Evolutionary conservation across 2,888 invertebrate genomes (phyloP), one percentile per base, ranked within the genome.

Genomic region (Cephonodes hylas): DNA sequence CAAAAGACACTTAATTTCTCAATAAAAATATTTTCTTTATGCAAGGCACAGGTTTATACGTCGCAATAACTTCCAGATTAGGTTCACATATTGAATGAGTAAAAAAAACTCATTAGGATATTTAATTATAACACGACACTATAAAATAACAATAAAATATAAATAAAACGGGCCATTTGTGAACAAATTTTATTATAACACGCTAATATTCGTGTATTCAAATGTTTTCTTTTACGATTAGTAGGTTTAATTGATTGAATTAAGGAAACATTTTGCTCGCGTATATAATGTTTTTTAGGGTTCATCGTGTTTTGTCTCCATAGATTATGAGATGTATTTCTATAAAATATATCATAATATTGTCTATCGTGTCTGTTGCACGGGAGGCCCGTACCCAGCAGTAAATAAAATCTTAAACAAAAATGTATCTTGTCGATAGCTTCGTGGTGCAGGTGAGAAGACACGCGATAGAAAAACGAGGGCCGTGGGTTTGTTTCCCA

Each of bases 121-220:
- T 56, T 66, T 67, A 68, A 69, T 67, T 61, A 45, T 45, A 57
- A 48, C 61, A 44, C 56, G 58, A 61, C 6, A 46, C 48, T 57
- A 71, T 74, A 73, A 71, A 74, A 74, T 62, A 38, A 53, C 7
- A 66, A 46, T 64, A 63, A 69, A 70, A 66, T 61, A 62, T 56
- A 62, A 62, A 74, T 74, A 70, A 73, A 69, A 63, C 10, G 22
- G 3, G 61, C 63, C 67, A 71, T 67, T 66, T 66, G 45, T 69
- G 46, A 66, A 58, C 34, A 59, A 46, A 59, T 22, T 59, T 59
- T 48, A 59, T 38, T 23, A 38, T 59, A 23, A 23, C 15, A 46
- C 53, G 23, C 23, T 23, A 38, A 59, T 59, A 42, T 20, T 59
- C 27, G 31, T 31, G 23, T 44, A 23, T 18, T 15, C 45, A 46